Percentiles rank a stretch among this genome's conserved stretches.
Evolutionary conservation across 2,797 vertebrate genomes (phyloP).

Genomic region (Eospalax fontanierii): DNA sequence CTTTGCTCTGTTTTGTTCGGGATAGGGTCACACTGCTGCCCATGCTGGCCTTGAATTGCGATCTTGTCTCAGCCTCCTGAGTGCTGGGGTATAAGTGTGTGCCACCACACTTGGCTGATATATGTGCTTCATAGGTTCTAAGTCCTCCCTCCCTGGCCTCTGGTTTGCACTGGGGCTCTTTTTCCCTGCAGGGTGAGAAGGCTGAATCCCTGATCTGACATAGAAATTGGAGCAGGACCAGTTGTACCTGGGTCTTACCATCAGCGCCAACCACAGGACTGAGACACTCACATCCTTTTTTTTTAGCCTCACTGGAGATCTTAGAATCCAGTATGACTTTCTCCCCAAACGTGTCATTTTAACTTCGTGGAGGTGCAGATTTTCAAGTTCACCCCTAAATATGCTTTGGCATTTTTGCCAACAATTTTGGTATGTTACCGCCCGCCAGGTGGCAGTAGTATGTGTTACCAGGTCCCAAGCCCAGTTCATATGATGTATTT

Average conservation of each 20-base stretch:
- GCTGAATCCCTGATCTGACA: neutral
- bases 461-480: neutral
- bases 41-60: neutral
- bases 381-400: neutral
- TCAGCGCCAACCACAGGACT: neutral
- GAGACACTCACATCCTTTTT: neutral
- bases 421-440: constrained; percentile 72
- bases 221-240: neutral
- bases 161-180: neutral
- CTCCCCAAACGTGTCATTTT: neutral
- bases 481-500: neutral
- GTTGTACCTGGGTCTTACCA: neutral
- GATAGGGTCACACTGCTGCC: neutral
- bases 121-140: neutral
- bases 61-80: neutral
- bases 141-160: neutral
- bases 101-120: constrained; percentile 1
- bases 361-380: neutral
- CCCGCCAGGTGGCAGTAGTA: constrained; percentile 81
- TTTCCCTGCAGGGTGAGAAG: neutral
- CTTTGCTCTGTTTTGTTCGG: neutral
- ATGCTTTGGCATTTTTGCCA: constrained; percentile 66
- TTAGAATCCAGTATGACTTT: neutral
- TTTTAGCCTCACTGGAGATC: neutral
- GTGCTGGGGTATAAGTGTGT: neutral